Evolutionary conservation across 1,140 invertebrate genomes (phyloP).

Genomic region (Macrocentrus cingulum): DNA sequence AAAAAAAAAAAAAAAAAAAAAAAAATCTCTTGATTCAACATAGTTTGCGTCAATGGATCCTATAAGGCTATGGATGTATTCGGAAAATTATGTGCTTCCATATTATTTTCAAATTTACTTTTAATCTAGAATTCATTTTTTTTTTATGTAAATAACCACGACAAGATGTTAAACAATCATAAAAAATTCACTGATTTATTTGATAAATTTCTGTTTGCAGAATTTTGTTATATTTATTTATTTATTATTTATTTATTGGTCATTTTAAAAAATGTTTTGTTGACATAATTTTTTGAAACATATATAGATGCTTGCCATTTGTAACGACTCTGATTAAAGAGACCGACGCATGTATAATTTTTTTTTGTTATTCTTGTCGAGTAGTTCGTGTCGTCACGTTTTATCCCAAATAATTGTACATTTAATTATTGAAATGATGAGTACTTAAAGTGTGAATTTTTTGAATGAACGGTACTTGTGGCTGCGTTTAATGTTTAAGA

Average conservation of each 20-base stretch:
- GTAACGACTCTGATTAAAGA: conserved; percentile 19
- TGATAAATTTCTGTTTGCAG: too few relatives aligned
- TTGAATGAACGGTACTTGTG: not conserved
- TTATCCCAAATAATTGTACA: conserved; percentile 10
- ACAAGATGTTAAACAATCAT: not conserved
- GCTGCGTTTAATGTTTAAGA: too few relatives aligned
- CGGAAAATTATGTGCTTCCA: conserved; percentile 22
- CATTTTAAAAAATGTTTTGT: not conserved
- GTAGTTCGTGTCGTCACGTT: not conserved
- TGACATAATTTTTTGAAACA: not conserved
- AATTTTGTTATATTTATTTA: too few relatives aligned
- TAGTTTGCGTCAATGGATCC: conserved; percentile 7
- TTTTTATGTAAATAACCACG: not conserved
- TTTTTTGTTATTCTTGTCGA: not conserved
- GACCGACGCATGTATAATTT: not conserved
- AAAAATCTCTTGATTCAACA: conserved; percentile 7
- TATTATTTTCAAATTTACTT: not conserved
- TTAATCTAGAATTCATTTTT: not conserved
- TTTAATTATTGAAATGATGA: not conserved
- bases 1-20: too few relatives aligned
- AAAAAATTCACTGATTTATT: too few relatives aligned
- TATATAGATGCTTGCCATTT: conserved; percentile 9
- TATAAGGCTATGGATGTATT: conserved; percentile 24
- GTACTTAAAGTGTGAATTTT: not conserved
- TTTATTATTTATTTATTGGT: too few relatives aligned